Base-by-base conservation (phyloP, 2,113 vertebrate species). In the Lichenostomus cassidix region DNA sequence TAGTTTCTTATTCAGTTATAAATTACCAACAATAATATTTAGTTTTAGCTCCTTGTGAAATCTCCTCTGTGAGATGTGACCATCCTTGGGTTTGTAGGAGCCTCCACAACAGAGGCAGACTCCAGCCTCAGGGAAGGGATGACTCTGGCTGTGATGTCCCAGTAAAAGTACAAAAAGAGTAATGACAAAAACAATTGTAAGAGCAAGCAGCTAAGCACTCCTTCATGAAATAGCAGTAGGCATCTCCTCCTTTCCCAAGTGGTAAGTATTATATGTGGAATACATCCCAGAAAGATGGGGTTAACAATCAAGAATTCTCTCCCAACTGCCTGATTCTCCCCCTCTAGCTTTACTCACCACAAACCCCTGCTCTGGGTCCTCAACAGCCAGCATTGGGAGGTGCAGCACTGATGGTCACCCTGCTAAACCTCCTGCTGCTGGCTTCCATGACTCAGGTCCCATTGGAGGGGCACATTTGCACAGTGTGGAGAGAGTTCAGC, bases 51-150 rank as follows among this genome's bases (percentile, higher is more conserved):
- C 35, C 4, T 2, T 20, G 53, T 53, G 56, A 62, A 60, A 18
- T 64, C 41, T 92, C 9, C 18, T 63, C 37, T 47, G 56, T 7
- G 25, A 59, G 56, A 37, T 71, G 18, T 41, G 44, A 68, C 21
- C 9, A 31, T 90, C 42, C 17, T 47, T 17, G 56, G 63, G 44
- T 62, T 56, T 58, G 19, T 2, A 49, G 33, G 31, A 88, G 42
- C 47, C 42, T 68, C 1, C 5, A 23, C 17, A 24, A 4, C 8
- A 10, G 44, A 68, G 42, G 41, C n/a, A 56, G 42, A 23, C 23
- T 41, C n/a, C 56, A 71, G 28, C 58, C 53, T 13, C 0, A 0
- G 31, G 37, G 35, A 50, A 29, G 24, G 9, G 42, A 49, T 15
- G 3, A 28, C 47, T 62, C 42, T 55, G 46, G 64, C 47, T 70